Evolutionary conservation across 2,797 vertebrate species (phyloP).

Genomic region (Anniella stebbinsi): DNA sequence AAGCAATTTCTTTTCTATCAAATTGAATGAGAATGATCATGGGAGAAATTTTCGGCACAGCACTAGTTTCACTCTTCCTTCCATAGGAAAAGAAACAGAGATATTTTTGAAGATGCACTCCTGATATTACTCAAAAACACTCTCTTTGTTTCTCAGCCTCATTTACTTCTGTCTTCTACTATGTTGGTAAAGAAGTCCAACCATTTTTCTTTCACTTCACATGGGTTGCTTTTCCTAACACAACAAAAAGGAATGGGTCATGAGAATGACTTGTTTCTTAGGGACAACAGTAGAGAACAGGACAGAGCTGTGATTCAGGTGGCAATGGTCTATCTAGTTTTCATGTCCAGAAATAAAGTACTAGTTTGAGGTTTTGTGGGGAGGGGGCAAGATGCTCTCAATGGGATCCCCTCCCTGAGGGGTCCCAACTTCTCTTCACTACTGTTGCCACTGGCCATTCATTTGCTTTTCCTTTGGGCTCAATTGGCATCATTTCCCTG

Average conservation of each 20-base stretch:
- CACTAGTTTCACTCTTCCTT: neutral
- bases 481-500: no score
- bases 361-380: neutral
- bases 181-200: neutral
- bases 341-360: neutral
- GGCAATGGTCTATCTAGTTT: neutral
- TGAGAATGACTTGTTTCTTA: neutral
- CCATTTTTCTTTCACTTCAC: neutral
- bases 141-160: neutral
- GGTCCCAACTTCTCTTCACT: neutral
- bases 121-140: neutral
- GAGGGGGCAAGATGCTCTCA: neutral
- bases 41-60: no score
- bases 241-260: neutral
- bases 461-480: no score
- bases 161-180: neutral
- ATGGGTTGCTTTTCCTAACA: neutral
- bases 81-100: neutral
- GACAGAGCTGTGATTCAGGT: neutral
- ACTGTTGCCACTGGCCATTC: no score
- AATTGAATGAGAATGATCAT: no score
- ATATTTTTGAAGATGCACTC: neutral
- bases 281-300: neutral
- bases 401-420: neutral
- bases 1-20: no score